These are phyloP conservation scores for Bombyx huttoni DNA, from an alignment of 2,888 invertebrate species.

Conservation along the genomic window DNA sequence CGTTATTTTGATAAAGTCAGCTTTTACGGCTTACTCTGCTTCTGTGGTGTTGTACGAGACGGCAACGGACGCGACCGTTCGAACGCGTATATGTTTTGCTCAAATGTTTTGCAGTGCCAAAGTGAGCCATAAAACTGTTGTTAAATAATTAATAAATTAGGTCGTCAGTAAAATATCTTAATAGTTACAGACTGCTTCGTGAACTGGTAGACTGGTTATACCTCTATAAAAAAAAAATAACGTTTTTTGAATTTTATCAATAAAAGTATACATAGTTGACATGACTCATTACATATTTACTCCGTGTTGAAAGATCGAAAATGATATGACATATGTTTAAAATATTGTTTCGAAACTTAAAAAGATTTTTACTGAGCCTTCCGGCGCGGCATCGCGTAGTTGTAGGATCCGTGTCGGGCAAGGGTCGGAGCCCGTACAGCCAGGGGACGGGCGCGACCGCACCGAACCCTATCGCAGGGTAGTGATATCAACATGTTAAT, in stretches of 20 bases:
- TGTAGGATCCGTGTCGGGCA: neutral
- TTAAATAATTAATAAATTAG: constrained; percentile 39
- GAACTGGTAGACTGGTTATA: constrained; percentile 67
- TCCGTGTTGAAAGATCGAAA: constrained; percentile 37
- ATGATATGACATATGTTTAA: constrained; percentile 34
- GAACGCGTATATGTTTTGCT: constrained; percentile 51
- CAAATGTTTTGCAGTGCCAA: constrained; percentile 65
- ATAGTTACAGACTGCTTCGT: constrained; percentile 64
- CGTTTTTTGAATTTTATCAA: constrained; percentile 44
- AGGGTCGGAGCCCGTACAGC: constrained; percentile 1
- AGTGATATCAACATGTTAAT: constrained; percentile 56
- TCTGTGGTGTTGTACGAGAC: constrained; percentile 38
- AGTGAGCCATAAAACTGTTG: constrained; percentile 66
- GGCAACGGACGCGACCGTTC: constrained; percentile 27
- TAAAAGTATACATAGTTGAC: constrained; percentile 48
- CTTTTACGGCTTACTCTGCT: constrained; percentile 69
- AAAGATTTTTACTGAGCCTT: constrained; percentile 51
- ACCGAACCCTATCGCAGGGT: constrained; percentile 24
- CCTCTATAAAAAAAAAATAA: constrained; percentile 31
- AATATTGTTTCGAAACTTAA: constrained; percentile 28
- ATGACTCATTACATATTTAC: constrained; percentile 44
- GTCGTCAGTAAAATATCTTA: constrained; percentile 61
- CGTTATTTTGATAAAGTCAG: constrained; percentile 25
- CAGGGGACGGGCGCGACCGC: neutral
- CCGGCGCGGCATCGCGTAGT: constrained; percentile 7